These are phyloP conservation scores for Gambelia wislizenii DNA, from an alignment of 2,797 vertebrate genomes.

Conservation along the genomic window DNA sequence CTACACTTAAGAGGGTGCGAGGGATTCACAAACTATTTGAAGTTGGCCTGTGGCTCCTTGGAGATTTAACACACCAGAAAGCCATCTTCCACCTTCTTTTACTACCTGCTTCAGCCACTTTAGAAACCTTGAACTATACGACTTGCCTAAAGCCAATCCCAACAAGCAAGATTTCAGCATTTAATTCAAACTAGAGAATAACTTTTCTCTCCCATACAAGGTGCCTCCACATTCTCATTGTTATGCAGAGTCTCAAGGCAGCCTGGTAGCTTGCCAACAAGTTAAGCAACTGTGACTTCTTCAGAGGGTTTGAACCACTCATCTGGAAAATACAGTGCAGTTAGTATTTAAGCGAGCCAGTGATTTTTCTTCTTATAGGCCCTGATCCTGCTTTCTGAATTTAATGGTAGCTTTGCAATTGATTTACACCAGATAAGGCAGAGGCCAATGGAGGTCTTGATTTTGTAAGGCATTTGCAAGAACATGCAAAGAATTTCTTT, in stretches of 20 bases:
- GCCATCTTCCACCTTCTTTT: background rate
- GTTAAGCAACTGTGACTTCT: slow-evolving; percentile 29
- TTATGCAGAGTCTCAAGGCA: slow-evolving; percentile 14
- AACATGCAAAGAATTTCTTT: background rate
- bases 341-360: slow-evolving; percentile 23
- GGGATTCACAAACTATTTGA: slow-evolving; percentile 38
- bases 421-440: slow-evolving; percentile 26
- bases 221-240: background rate
- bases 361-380: background rate
- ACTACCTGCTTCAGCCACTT: slow-evolving; percentile 13
- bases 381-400: slow-evolving; percentile 47
- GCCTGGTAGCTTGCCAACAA: slow-evolving; percentile 10
- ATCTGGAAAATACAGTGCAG: slow-evolving; percentile 28
- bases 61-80: slow-evolving; percentile 13
- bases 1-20: background rate
- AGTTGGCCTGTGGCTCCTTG: slow-evolving; percentile 6
- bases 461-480: slow-evolving; percentile 31
- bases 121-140: slow-evolving; percentile 14
- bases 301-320: slow-evolving; percentile 18
- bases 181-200: slow-evolving; percentile 14
- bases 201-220: background rate
- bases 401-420: slow-evolving; percentile 30
- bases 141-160: slow-evolving; percentile 28
- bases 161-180: background rate
- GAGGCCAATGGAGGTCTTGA: slow-evolving; percentile 11